Evolutionary conservation across 1,140 invertebrate species (phyloP).

Genomic region (Drosophila nebulosa): DNA sequence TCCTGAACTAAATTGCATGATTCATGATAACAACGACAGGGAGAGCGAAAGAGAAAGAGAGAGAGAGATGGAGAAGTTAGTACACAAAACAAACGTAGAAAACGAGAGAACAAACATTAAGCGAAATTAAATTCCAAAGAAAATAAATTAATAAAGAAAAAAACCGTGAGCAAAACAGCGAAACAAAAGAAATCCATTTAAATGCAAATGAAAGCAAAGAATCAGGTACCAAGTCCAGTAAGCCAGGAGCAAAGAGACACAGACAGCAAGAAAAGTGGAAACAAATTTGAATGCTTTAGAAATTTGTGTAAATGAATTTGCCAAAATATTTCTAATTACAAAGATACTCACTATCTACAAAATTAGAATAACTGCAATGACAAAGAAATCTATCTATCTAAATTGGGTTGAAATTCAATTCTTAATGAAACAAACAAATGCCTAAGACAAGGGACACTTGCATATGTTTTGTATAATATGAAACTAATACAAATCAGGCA

Average conservation of each 20-base stretch:
- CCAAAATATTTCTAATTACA: neutral
- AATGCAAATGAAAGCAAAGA: conserved; percentile 52
- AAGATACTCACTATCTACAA: neutral
- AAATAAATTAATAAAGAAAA: conserved; percentile 55
- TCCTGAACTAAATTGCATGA: conserved; percentile 22
- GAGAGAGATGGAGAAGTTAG: neutral
- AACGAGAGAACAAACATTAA: conserved; percentile 29
- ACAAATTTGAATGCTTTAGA: conserved; percentile 6
- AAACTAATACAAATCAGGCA: neutral
- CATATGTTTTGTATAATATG: neutral
- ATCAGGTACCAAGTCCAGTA: conserved; percentile 10
- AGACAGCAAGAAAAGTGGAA: conserved; percentile 1
- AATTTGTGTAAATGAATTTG: conserved; percentile 10
- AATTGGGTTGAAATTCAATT: too few species aligned
- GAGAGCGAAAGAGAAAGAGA: neutral
- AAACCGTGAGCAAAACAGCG: conserved; percentile 2
- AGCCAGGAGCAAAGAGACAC: neutral
- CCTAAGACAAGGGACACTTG: too few species aligned
- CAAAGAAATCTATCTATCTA: neutral
- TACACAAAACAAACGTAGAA: neutral
- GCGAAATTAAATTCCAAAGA: conserved; percentile 47
- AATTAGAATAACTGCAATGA: neutral
- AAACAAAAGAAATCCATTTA: conserved; percentile 60
- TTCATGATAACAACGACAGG: conserved; percentile 11
- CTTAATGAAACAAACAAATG: too few species aligned